Percentiles rank a stretch among this genome's conserved stretches.
Evolutionary conservation across 1,140 invertebrate genomes (phyloP).

Genomic region (Nomia melanderi): DNA sequence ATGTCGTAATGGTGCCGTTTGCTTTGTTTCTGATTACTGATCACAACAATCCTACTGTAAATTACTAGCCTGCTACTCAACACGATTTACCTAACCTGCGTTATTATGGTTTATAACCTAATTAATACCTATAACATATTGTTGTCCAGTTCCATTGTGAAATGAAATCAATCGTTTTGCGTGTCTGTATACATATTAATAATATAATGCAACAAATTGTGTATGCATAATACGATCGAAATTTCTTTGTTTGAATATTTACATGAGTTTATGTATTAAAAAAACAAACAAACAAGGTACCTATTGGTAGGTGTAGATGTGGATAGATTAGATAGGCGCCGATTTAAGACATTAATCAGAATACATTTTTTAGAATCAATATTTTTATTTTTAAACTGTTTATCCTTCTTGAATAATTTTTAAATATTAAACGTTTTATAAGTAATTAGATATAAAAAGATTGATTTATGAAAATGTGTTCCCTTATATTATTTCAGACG

Average conservation of each 20-base stretch:
- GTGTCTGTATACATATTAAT: background rate
- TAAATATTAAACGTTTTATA: background rate
- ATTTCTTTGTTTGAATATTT: constrained; percentile 7
- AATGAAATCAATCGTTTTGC: constrained; percentile 29
- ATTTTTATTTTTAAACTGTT: background rate
- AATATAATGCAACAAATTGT: constrained; percentile 21
- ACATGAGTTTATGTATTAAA: constrained; percentile 12
- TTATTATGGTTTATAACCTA: constrained; percentile 63
- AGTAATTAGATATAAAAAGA: background rate
- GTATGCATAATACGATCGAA: constrained; percentile 3
- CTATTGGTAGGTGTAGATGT: constrained; percentile 4
- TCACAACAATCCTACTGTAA: constrained; percentile 9
- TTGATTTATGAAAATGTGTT: background rate
- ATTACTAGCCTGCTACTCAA: constrained; percentile 19
- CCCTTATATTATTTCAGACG: constrained; percentile 11
- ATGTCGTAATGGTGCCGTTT: constrained; percentile 21
- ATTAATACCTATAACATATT: constrained; percentile 72
- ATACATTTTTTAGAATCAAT: background rate
- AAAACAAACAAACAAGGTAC: constrained; percentile 33
- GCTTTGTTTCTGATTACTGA: constrained; percentile 25
- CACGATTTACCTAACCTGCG: constrained; percentile 56
- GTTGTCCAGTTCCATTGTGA: constrained; percentile 45
- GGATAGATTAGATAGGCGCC: background rate
- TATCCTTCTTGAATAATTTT: too few relatives aligned
- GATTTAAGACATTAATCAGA: background rate